phyloP scores from a whole-genome alignment of 2,888 invertebrate species.

The Orthonevra nobilis region DNA sequence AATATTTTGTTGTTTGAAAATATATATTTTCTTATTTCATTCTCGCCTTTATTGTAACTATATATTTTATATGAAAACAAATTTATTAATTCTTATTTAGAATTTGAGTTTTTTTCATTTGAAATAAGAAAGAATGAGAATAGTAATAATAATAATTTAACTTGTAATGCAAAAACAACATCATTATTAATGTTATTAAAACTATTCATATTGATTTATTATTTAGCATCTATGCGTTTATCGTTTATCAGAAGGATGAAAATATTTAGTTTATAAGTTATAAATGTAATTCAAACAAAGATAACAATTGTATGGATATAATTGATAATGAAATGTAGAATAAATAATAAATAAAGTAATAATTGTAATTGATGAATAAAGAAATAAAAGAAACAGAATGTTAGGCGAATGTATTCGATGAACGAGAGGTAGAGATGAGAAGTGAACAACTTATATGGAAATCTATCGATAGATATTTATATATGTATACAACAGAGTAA shows the following conservation, averaged over 20 bases:
- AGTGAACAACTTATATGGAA: conserved; percentile 48
- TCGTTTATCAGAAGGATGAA: conserved; percentile 45
- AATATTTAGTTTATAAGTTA: conserved; percentile 51
- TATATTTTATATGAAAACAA: no score
- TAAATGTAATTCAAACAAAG: conserved; percentile 23
- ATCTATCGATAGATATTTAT: conserved; percentile 60
- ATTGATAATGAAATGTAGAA: conserved; percentile 66
- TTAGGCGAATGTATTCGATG: conserved; percentile 38
- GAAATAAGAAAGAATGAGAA: neutral
- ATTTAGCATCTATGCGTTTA: conserved; percentile 54
- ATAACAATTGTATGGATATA: conserved; percentile 47
- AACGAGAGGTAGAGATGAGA: conserved; percentile 2
- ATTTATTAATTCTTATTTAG: no score
- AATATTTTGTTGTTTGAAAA: conserved; percentile 1
- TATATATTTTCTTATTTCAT: conserved; percentile 38
- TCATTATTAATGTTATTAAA: conserved; percentile 34
- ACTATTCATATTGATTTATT: conserved; percentile 55
- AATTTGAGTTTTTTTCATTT: conserved; percentile 16
- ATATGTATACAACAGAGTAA: conserved; percentile 50
- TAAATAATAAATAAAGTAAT: conserved; percentile 61
- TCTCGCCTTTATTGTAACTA: conserved; percentile 47
- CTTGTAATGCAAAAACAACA: conserved; percentile 37
- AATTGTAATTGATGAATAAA: conserved; percentile 49
- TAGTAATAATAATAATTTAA: conserved; percentile 23
- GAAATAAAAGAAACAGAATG: conserved; percentile 19